Evolutionary conservation across 2,113 vertebrate species (phyloP), one percentile per base, ranked within the genome.

Genomic region (Xenopus laevis): DNA sequence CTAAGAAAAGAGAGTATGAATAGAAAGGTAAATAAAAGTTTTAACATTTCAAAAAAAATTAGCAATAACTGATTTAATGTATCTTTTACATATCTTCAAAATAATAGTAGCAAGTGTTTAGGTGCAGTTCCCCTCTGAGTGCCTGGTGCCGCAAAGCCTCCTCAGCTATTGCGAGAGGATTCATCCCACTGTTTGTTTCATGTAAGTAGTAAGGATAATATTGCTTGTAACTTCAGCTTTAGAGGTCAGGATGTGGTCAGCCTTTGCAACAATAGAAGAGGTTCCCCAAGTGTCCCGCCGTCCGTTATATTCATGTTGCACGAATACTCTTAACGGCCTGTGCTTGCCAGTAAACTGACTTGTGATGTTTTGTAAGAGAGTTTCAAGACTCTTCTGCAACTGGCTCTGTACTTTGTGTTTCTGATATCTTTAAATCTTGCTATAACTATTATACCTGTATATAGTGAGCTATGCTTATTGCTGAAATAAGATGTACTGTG

Each of bases 221-320:
- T 33, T 63, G 61, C 12, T 4, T 40, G 30, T 33, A 63, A 63
- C 12, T 40, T n/a, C 17, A 17, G 61, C 30, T 27, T 64, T 17
- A 60, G 64, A 67, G 55, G 58, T 62, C 74, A 75, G 61, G 77
- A 78, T 81, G 79, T 81, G 80, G 83, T 79, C 83, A 83, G 33
- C 73, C 20, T 52, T 60, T 74, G 67, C 71, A 83, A 78, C 18
- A 59, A 71, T 60, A 20, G 74, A n/a, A 68, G 75, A 79, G 20
- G 62, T 61, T 69, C 81, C 57, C 74, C 77, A 70, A 45, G 57
- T 50, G 65, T 60, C 63, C 68, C 65, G n/a, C 46, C 27, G 67
- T 77, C 60, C 74, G 74, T 77, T 77, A 64, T n/a, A 57, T 50
- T 9, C 30, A 65, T 20, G 65, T 68, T 63, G 65, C 74, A 57